Evolutionary conservation across 2,113 vertebrate genomes (phyloP), one percentile per base, ranked within the genome.

Genomic region (Entomyzon cyanotis): DNA sequence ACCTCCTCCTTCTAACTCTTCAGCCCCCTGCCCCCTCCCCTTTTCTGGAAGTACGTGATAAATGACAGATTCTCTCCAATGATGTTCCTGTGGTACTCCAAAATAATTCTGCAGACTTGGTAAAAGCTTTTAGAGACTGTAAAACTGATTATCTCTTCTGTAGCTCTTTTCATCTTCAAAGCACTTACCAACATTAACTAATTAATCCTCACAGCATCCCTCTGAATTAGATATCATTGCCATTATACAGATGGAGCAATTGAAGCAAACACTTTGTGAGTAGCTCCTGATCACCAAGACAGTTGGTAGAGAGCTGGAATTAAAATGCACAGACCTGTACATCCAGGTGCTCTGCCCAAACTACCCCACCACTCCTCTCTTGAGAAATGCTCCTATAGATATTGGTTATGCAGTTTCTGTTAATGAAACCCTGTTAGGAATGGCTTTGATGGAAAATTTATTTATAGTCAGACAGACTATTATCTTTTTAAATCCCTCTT

Each of bases 71-170:
- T 90, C 59, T 89, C 76, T 92, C 63, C 14, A 28, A 93, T 94
- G 75, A 94, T 95, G 84, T 96, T 93, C 87, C 65, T 81, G 69
- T 87, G 94, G 76, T 77, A 95, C 90, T 94, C 93, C 59, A 93
- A 85, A 96, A 96, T 95, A 96, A 96, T 95, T 95, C 91, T 92
- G 87, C 91, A 96, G 94, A 95, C 84, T 85, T 73, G 69, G 79
- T 94, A 86, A 95, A 97, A 96, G 95, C 94, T 97, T 97, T 97
- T 96, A 97, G 96, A 96, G 95, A 95, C 95, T 94, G 84, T 96
- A 96, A 97, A 97, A 95, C 96, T 97, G 96, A 97, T 97, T 96
- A 96, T 97, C 95, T 96, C 93, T 96, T 96, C 95, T 93, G 94
- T 94, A 96, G 88, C 81, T 81, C 95, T 95, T 97, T 96, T 97